Evolutionary conservation across 2,888 invertebrate genomes (phyloP), one percentile per base, ranked within the genome.

Genomic region (Leptopilina myrica): DNA sequence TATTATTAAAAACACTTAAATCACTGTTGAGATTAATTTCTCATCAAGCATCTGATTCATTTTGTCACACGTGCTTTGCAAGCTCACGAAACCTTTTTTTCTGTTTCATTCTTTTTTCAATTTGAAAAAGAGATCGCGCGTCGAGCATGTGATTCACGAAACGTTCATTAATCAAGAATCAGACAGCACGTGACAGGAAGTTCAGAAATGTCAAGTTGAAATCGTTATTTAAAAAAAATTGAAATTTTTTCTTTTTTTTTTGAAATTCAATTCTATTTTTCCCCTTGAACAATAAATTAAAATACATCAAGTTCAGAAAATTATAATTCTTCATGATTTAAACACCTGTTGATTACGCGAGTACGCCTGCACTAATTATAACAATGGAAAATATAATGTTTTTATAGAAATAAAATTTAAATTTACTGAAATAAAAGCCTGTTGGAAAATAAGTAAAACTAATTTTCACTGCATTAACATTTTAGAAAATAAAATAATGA

Each of bases 131-230:
- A 73, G 53, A 53, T 8, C 62, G 59, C 20, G 59, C 59, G 59
- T 6, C 43, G 33, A 33, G 43, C 59, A 69, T 73, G 56, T 73
- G 73, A 73, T 73, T 73, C 73, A 73, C 26, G 9, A 53, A 73
- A 73, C 1, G n/a, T 73, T n/a, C 53, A 73, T 73, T 73, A 73
- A 73, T 73, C 33, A 73, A 56, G 33, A 73, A 73, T 33, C 56
- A 56, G n/a, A 73, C 78, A 26, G 53, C 64, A 67, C 59, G 77
- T 62, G 77, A 80, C 83, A 84, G 85, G 86, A 86, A 86, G 77
- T 83, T 53, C 73, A 33, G 67, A 73, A 81, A 76, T 53, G 20
- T 69, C 62, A 67, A 64, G 77, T 67, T 59, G 15, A 82, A 64
- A 56, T 40, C 43, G 62, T 15, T 62, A 20, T 15, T 62, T 49